Evolutionary conservation across 2,113 vertebrate species (phyloP).

Genomic region (Agapornis roseicollis): DNA sequence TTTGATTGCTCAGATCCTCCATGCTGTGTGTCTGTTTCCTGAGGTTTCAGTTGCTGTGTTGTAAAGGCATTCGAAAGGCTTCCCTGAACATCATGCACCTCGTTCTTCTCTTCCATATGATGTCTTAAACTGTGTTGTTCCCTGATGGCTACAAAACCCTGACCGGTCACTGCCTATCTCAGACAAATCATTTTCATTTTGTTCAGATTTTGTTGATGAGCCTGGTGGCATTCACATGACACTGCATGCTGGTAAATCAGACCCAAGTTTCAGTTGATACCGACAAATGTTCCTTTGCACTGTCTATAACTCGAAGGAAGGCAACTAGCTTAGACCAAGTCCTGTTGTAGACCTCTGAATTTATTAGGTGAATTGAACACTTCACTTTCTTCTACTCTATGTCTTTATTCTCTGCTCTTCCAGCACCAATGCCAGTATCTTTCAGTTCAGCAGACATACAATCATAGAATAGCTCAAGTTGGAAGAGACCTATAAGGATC

Average conservation of each 20-base stretch:
- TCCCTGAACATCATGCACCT: not conserved
- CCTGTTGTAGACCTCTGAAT: accelerated
- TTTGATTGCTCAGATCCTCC: not conserved
- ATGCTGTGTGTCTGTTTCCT: not conserved
- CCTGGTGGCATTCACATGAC: not conserved
- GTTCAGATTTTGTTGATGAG: not conserved
- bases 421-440: not conserved
- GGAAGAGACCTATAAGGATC: no score
- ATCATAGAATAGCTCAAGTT: no score
- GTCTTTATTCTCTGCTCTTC: not conserved
- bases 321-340: not conserved
- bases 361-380: not conserved
- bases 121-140: not conserved
- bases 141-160: not conserved
- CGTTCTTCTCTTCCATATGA: not conserved
- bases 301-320: not conserved
- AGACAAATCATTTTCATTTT: not conserved
- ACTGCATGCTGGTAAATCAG: not conserved
- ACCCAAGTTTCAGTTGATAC: not conserved
- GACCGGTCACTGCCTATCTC: not conserved
- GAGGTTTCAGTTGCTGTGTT: not conserved
- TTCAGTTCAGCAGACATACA: not conserved
- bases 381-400: not conserved
- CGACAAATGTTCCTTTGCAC: not conserved
- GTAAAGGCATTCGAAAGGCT: not conserved